These are phyloP conservation scores for Meloe dianella DNA, from an alignment of 2,888 invertebrate genomes.

Conservation along the genomic window DNA sequence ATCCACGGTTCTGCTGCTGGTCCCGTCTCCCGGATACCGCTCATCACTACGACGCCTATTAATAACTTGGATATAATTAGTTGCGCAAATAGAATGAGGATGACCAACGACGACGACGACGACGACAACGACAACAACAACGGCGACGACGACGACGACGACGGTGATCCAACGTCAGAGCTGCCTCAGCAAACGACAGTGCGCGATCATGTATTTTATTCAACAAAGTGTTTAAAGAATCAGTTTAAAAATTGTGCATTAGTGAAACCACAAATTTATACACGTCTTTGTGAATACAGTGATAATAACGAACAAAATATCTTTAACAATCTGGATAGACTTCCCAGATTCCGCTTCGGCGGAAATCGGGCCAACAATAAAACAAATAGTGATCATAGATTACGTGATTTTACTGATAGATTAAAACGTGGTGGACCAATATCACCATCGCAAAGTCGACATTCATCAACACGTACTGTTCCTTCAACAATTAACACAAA, in stretches of 20 bases:
- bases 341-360: constrained; percentile 79
- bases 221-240: constrained; percentile 52
- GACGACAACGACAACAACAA: background rate
- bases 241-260: constrained; percentile 56
- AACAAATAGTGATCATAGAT: constrained; percentile 69
- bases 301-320: constrained; percentile 49
- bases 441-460: constrained; percentile 54
- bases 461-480: constrained; percentile 38
- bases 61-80: constrained; percentile 61
- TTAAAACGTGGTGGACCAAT: constrained; percentile 66
- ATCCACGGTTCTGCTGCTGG: constrained; percentile 60
- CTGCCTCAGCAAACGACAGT: constrained; percentile 53
- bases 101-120: constrained; percentile 43
- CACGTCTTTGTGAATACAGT: constrained; percentile 53
- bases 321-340: constrained; percentile 77
- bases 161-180: constrained; percentile 55
- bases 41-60: constrained; percentile 56
- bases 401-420: constrained; percentile 79
- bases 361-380: constrained; percentile 57
- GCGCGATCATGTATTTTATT: constrained; percentile 56
- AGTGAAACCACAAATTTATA: constrained; percentile 55
- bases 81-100: constrained; percentile 59
- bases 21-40: constrained; percentile 59
- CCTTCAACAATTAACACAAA: background rate
- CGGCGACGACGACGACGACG: constrained; percentile 36